Conservation (phyloP, 1,140 invertebrate species). For the Zaprionus capensis region DNA sequence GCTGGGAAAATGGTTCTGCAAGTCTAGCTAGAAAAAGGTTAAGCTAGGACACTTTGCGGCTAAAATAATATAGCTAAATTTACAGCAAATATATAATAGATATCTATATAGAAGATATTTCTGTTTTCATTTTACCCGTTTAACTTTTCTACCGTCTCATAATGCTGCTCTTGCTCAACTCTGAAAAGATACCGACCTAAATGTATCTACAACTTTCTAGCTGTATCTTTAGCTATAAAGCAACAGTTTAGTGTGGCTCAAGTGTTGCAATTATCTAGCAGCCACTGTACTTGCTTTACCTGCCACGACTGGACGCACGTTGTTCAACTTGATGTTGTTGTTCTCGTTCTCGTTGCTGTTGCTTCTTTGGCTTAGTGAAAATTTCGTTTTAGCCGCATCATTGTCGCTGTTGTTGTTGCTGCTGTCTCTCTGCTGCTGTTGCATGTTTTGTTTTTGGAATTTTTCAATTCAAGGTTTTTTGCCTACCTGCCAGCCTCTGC, state of each 20-base stretch:
- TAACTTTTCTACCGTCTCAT: background rate
- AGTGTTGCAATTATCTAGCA: constrained; percentile 5
- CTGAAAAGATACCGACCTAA: background rate
- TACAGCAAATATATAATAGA: too few relatives aligned
- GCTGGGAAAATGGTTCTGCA: too few relatives aligned
- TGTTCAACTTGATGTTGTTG: background rate
- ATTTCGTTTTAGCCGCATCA: constrained; percentile 71
- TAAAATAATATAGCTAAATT: background rate
- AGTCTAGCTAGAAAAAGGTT: background rate
- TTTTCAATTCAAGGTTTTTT: constrained; percentile 77
- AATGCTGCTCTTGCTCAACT: background rate
- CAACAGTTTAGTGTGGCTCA: background rate
- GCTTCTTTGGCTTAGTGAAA: constrained; percentile 21
- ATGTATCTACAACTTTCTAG: constrained; percentile 2
- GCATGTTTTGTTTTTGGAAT: constrained; percentile 55
- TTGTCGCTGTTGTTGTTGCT: constrained; percentile 52
- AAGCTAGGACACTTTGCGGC: too few relatives aligned
- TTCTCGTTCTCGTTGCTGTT: constrained; percentile 10
- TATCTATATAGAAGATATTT: too few relatives aligned
- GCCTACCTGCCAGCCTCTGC: background rate
- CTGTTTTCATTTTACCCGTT: background rate
- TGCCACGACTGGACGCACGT: background rate
- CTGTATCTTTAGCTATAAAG: background rate
- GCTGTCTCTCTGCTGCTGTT: constrained; percentile 45
- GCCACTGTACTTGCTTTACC: constrained; percentile 2